Evolutionary conservation across 2,113 vertebrate species (phyloP), one percentile per base, ranked within the genome.

Genomic region (Dunckerocampus dactyliophorus): DNA sequence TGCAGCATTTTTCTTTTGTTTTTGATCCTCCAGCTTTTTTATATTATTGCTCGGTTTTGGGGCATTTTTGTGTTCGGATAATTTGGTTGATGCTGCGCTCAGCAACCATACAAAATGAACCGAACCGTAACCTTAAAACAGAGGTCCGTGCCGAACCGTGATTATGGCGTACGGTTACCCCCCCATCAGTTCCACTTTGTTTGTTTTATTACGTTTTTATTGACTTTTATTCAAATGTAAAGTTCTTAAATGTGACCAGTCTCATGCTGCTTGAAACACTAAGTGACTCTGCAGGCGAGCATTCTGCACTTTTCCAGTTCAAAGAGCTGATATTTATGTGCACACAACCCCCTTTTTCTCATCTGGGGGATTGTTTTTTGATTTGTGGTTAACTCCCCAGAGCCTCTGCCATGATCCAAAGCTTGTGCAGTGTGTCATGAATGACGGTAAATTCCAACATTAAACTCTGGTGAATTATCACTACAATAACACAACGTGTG

Each of bases 361-460:
- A 60, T 54, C 60, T 54, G 55, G 57, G 67, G 72, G 69, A 71
- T 77, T 69, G 51, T 55, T 65, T 54, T 59, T 70, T 69, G 1
- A 72, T 84, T 85, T 88, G 85, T 43, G 79, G 86, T 88, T 84
- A 69, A 76, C 76, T 80, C 78, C 83, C 85, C 81, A 82, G 85
- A 87, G 84, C 61, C 72, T 69, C 68, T 34, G 58, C 72, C 59
- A 34, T 80, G 74, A 89, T 87, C 72, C 78, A 79, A 82, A 80
- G 51, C 72, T 83, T 86, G 70, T 82, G 76, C 70, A 71, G 80
- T 84, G 79, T 86, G 79, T 77, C 79, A 74, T 78, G 87, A 89
- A 88, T 90, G 84, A 90, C 76, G 82, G 66, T 86, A 87, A 89
- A 90, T 84, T 81, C 70, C 73, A 77, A 87, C 82, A 85, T 88